A percentile compares a stretch with the other conserved stretches of the same genome.
Conservation (phyloP, 2,888 invertebrate genomes). For the Phrixothrix hirtus region DNA sequence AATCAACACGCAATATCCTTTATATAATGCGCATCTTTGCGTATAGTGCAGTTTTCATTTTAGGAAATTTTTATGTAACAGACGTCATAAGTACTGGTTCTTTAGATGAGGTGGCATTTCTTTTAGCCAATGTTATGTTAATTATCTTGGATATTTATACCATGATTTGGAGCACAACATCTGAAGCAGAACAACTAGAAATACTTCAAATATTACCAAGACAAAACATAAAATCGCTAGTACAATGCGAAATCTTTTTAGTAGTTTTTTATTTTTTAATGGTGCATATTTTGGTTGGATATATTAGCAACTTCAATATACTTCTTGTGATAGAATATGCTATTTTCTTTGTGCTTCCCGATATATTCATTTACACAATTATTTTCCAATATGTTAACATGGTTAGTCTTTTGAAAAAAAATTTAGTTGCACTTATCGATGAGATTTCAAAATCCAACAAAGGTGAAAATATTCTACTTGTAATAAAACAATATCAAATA, state of each 20-base stretch:
- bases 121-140: constrained; percentile 1
- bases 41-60: background rate
- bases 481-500: background rate
- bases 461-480: background rate
- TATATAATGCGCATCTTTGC: background rate
- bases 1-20: constrained; percentile 1
- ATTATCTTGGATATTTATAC: constrained; percentile 1
- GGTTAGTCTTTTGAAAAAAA: constrained; percentile 1
- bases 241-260: background rate
- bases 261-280: background rate
- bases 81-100: constrained; percentile 2
- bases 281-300: background rate
- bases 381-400: background rate
- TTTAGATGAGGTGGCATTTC: constrained; percentile 9
- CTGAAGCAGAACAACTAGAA: background rate
- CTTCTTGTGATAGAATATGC: background rate
- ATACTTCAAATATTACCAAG: background rate
- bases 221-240: background rate
- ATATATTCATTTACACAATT: constrained; percentile 3
- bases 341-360: constrained; percentile 5
- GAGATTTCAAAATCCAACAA: background rate
- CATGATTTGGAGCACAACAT: constrained; percentile 5
- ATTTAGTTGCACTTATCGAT: background rate
- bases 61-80: constrained; percentile 3
- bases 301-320: background rate